Conservation (phyloP, 1,140 invertebrate species). For the Hetaerina americana region DNA sequence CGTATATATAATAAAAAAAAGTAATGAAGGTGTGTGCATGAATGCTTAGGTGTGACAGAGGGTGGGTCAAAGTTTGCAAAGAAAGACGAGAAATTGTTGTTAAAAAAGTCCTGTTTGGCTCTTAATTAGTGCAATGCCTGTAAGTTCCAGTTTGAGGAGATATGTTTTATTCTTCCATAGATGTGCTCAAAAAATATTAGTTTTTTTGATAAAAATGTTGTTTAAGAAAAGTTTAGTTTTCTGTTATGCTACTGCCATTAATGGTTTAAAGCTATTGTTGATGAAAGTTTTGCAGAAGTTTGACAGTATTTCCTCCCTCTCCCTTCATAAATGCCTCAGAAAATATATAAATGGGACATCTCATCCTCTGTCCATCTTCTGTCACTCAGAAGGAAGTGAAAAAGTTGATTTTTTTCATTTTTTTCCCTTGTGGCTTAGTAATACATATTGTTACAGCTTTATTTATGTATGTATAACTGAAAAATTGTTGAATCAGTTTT, state of each 20-base stretch:
- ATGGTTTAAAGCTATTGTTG: neutral
- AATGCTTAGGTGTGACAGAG: neutral
- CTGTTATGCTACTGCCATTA: neutral
- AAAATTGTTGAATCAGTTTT: constrained; percentile 1
- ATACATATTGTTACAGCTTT: neutral
- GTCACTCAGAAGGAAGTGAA: neutral
- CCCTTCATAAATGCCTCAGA: too few species aligned
- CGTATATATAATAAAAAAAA: neutral
- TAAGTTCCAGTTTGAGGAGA: neutral
- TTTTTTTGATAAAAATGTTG: neutral
- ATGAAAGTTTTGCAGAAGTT: neutral
- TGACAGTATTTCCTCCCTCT: neutral
- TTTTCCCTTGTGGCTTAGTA: neutral
- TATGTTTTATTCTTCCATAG: neutral
- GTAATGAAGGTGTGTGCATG: neutral
- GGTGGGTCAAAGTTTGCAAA: neutral
- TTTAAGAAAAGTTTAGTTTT: neutral
- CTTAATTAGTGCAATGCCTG: neutral
- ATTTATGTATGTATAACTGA: neutral
- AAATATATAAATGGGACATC: neutral
- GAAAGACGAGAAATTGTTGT: neutral
- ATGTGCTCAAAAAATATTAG: neutral
- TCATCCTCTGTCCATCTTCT: neutral
- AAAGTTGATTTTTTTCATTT: neutral
- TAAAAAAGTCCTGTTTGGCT: neutral